Percentiles rank a stretch among this genome's conserved stretches.
These are phyloP conservation scores for Eulemur albifrons DNA, from an alignment of 2,797 vertebrate genomes.

Conservation along the genomic window DNA sequence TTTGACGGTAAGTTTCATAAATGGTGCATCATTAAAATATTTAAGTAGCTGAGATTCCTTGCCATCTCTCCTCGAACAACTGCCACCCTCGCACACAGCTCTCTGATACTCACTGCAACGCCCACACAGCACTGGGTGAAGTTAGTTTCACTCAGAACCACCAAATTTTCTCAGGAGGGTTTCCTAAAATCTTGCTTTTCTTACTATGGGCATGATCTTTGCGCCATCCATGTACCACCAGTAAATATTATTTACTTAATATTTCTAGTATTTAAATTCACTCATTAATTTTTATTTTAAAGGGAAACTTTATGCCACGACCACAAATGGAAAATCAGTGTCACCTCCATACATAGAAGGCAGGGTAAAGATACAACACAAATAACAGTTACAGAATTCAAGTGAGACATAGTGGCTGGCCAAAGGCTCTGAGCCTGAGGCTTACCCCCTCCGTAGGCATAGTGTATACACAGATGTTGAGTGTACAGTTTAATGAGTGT, in stretches of 20 bases:
- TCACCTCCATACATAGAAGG: conserved; percentile 42
- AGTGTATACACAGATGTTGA: not conserved
- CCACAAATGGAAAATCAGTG: conserved; percentile 50
- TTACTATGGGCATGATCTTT: not conserved
- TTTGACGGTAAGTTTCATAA: not conserved
- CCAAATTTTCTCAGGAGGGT: not conserved
- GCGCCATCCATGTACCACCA: not conserved
- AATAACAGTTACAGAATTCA: conserved; percentile 37
- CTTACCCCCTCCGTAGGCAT: not conserved
- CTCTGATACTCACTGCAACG: accelerated
- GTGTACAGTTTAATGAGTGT: not conserved
- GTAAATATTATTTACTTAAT: not conserved
- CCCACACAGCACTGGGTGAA: accelerated
- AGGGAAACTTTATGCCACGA: conserved; percentile 11
- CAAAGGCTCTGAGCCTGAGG: not conserved
- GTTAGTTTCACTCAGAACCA: not conserved
- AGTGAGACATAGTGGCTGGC: not conserved
- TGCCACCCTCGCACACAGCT: not conserved
- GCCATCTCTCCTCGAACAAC: not conserved
- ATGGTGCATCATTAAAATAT: not conserved
- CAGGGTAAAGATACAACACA: conserved; percentile 30
- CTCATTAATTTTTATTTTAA: not conserved
- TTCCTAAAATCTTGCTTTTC: not conserved
- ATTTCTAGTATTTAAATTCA: conserved; percentile 40
- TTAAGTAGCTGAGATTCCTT: not conserved